Base-by-base conservation (phyloP, 1,140 invertebrate species). In the Drosophila quadrilineata region DNA sequence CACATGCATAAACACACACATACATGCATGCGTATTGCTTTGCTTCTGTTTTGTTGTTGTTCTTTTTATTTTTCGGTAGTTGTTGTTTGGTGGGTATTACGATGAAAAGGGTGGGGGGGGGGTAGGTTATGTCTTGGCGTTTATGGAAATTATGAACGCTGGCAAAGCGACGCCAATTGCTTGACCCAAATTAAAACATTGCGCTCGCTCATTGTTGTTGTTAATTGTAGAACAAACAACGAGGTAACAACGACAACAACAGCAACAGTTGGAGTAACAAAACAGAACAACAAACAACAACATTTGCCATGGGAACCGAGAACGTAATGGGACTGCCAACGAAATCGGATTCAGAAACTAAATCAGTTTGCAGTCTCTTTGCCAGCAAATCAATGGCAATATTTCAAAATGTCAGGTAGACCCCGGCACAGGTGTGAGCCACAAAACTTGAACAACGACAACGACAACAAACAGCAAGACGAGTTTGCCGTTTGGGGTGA, bases 351-450 rank as follows among this genome's bases (percentile, higher is more conserved):
- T 36, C 41, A 75, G 49, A 75, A 80, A 59, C 75, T 75, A 74
- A 75, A 84, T 73, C 69, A 66, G 71, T 71, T 75, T 70, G 62
- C 62, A 66, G 56, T 17, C 58, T 63, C 53, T 72, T 50, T 28
- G 28, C 66, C 57, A 66, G 59, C 70, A 60, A 79, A 84, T 84
- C 79, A 85, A 85, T 85, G 79, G 79, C 71, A 79, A 85, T 85
- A 86, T 79, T 85, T 85, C 79, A 85, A 85, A 85, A 85, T 85
- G 79, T 85, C 79, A 85, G 74, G 16, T 36, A 43, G 54, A 54
- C 57, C 66, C 36, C 50, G 79, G 75, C 79, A 85, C 79, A 85
- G 79, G 79, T 85, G 79, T 85, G 74, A 85, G 77, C 75, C 79
- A 76, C 79, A 84, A 80, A 77, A 85, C 65, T 84, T 79, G 77